phyloP scores from a whole-genome alignment of 2,113 vertebrate genomes.

The Oenanthe oenanthe region DNA sequence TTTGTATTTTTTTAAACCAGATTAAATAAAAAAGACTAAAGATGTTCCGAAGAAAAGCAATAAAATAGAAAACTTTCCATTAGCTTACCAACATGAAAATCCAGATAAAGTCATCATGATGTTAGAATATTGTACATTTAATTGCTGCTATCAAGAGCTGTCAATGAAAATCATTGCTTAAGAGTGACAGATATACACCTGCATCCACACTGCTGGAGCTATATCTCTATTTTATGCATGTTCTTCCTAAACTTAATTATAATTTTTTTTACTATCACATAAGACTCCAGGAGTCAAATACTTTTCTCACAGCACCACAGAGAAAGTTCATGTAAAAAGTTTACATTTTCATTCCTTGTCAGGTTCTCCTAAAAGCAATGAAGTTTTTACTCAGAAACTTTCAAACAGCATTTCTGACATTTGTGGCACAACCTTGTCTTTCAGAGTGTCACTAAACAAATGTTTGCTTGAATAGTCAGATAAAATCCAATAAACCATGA shows the following conservation, averaged over 20 bases:
- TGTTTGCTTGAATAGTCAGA: slow-evolving; percentile 32
- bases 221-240: not conserved
- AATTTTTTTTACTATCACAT: not conserved
- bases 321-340: not conserved
- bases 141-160: not conserved
- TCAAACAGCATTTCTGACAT: slow-evolving; percentile 18
- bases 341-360: not conserved
- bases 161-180: not conserved
- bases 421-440: not conserved
- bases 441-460: slow-evolving; percentile 20
- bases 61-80: not conserved
- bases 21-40: not conserved
- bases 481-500: slow-evolving; percentile 45
- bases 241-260: not conserved
- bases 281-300: not conserved
- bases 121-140: not conserved
- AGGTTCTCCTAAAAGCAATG: not conserved
- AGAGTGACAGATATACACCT: not conserved
- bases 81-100: not conserved
- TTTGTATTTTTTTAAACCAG: not conserved
- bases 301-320: not conserved
- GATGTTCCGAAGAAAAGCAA: not conserved
- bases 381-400: slow-evolving; percentile 20
- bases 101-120: not conserved
- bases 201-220: not conserved